phyloP scores from a whole-genome alignment of 2,113 vertebrate genomes.

The western clawed frog (Xenopus tropicalis) region DNA sequence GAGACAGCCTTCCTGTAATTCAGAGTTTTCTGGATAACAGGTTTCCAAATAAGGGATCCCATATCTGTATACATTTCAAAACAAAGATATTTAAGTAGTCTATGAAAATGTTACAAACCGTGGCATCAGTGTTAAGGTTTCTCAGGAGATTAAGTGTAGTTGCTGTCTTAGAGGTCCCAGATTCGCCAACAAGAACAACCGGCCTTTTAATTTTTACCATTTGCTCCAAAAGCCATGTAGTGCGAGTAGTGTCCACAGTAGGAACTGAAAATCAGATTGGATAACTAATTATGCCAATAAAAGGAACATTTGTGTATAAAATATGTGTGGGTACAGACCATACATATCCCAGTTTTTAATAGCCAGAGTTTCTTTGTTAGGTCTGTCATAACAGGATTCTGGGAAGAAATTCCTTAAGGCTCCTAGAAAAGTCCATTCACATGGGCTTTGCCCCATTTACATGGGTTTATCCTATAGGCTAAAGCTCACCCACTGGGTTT shows the following conservation, averaged over 20 bases:
- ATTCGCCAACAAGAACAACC: conserved; percentile 88
- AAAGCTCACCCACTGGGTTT: too few relatives aligned
- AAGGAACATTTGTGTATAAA: neutral
- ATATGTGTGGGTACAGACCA: too few relatives aligned
- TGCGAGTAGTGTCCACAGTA: conserved; percentile 85
- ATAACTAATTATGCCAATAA: neutral
- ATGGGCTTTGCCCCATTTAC: too few relatives aligned
- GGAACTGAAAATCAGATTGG: conserved; percentile 70
- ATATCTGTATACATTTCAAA: conserved; percentile 21
- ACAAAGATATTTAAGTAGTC: neutral
- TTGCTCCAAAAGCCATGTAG: conserved; percentile 84
- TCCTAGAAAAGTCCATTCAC: too few relatives aligned
- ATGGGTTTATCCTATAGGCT: too few relatives aligned
- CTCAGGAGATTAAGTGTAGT: conserved; percentile 88
- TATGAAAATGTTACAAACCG: conserved; percentile 59
- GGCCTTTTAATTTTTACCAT: conserved; percentile 85
- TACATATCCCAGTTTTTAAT: too few relatives aligned
- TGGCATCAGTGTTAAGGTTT: conserved; percentile 68
- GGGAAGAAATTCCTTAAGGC: too few relatives aligned
- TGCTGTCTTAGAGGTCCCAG: conserved; percentile 93
- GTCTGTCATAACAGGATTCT: too few relatives aligned
- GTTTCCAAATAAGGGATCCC: too few relatives aligned
- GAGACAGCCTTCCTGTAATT: too few relatives aligned
- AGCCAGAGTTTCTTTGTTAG: too few relatives aligned
- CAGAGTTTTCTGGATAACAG: too few relatives aligned